Evolutionary conservation across 1,140 invertebrate genomes (phyloP).

Genomic region (Epicauta chinensis): DNA sequence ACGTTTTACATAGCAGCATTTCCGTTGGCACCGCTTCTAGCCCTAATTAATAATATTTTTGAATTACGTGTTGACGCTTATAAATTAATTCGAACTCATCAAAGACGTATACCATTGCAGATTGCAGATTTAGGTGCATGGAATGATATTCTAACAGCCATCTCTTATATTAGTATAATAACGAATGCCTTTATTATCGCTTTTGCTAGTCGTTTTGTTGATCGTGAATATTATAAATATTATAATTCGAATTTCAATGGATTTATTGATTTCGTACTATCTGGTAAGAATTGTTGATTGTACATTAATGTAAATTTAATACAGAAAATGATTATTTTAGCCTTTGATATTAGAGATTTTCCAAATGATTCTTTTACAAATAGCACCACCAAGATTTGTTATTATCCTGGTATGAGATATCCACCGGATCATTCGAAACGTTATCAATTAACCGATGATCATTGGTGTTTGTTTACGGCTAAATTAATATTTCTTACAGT

Average conservation of each 20-base stretch:
- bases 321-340: conserved; percentile 9
- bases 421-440: conserved; percentile 6
- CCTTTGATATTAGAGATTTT: conserved; percentile 5
- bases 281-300: too few species aligned
- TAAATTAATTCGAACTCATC: conserved; percentile 65
- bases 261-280: conserved; percentile 76
- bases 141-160: conserved; percentile 38
- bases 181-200: conserved; percentile 82
- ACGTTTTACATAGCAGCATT: conserved; percentile 80
- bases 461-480: conserved; percentile 4
- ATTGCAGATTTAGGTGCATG: conserved; percentile 65
- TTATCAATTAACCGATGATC: conserved; percentile 6
- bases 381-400: conserved; percentile 1
- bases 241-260: conserved; percentile 56
- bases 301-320: too few species aligned
- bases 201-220: conserved; percentile 96
- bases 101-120: conserved; percentile 61
- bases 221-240: conserved; percentile 75
- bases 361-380: conserved; percentile 5
- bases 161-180: conserved; percentile 28
- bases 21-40: conserved; percentile 72
- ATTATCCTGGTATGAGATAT: conserved; percentile 14
- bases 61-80: conserved; percentile 73
- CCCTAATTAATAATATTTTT: conserved; percentile 72
- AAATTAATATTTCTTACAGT: conserved; percentile 15